These are phyloP conservation scores for Himalopsyche tibetana DNA, from an alignment of 2,888 invertebrate species.

Conservation along the genomic window DNA sequence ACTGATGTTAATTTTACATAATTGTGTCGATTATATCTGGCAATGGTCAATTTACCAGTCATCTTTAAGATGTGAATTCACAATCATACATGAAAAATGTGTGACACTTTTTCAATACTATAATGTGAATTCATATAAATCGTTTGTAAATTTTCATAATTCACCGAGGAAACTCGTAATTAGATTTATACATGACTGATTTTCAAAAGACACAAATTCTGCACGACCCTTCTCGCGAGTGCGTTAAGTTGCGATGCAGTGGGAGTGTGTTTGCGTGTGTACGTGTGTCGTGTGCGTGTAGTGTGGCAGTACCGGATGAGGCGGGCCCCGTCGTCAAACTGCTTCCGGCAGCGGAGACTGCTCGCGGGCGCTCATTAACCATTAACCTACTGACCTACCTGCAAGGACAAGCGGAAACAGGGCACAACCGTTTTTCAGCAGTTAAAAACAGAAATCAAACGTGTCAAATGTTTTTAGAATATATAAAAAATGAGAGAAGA, in stretches of 20 bases:
- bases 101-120: too few relatives aligned
- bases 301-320: slow-evolving; percentile 74
- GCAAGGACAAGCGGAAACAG: slow-evolving; percentile 76
- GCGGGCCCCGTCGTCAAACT: slow-evolving; percentile 71
- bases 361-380: slow-evolving; percentile 68
- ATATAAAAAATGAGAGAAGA: not conserved
- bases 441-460: slow-evolving; percentile 39
- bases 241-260: slow-evolving; percentile 51
- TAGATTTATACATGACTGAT: too few relatives aligned
- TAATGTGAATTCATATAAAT: too few relatives aligned
- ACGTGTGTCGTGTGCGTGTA: slow-evolving; percentile 48
- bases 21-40: too few relatives aligned
- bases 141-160: too few relatives aligned
- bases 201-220: too few relatives aligned
- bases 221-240: not conserved
- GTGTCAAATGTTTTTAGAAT: not conserved
- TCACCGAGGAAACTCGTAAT: too few relatives aligned
- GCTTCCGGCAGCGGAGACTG: slow-evolving; percentile 64
- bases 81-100: too few relatives aligned
- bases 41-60: too few relatives aligned
- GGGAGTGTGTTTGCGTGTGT: slow-evolving; percentile 59
- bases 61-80: too few relatives aligned
- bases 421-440: slow-evolving; percentile 74
- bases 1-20: too few relatives aligned
- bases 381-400: slow-evolving; percentile 77